Evolutionary conservation across 1,140 invertebrate genomes (phyloP), one percentile per base, ranked within the genome.

Genomic region (Orchestia grillus): DNA sequence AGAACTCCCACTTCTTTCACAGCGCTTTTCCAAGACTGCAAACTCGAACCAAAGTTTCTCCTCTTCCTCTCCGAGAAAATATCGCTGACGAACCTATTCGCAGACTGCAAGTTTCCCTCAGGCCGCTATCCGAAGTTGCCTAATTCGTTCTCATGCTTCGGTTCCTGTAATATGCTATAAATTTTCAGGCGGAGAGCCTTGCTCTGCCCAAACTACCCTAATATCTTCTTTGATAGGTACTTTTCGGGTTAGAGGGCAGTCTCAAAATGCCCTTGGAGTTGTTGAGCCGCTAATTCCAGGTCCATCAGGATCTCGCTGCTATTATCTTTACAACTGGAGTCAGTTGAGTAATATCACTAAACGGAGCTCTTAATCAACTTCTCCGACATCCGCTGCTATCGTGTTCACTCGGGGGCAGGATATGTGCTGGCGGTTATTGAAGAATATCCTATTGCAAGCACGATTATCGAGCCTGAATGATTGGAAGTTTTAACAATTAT

Each of bases 31-130:
- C 62, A 77, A 77, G 62, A 77, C 28, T 77, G 62, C 62, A 77
- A 77, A 77, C 62, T 77, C 28, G 62, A 77, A 77, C 62, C 11
- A 77, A 77, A 77, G 62, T 77, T 77, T 53, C 62, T 36, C 28
- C 36, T 77, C 62, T 77, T 77, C 62, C 62, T 77, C 41, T 90
- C 3, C 0, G 88, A 90, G n/a, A 90, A 87, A 90, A 90, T 90
- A 90, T 90, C 88, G 88, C 88, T 90, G 88, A 90, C 88, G 88
- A 90, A 90, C 88, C 88, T 42, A 90, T 90, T 90, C 88, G 88
- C 36, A 90, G 43, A 90, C n/a, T 44, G 15, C 3, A 44, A 90
- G 88, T 90, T 90, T 90, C 36, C 43, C 41, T 77, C 28, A 77
- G 62, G n/a, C 43, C 88, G n/a, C 88, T 90, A 44, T 90, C 43